Conservation (phyloP, 2,113 vertebrate species). For the Ahaetulla prasina region DNA sequence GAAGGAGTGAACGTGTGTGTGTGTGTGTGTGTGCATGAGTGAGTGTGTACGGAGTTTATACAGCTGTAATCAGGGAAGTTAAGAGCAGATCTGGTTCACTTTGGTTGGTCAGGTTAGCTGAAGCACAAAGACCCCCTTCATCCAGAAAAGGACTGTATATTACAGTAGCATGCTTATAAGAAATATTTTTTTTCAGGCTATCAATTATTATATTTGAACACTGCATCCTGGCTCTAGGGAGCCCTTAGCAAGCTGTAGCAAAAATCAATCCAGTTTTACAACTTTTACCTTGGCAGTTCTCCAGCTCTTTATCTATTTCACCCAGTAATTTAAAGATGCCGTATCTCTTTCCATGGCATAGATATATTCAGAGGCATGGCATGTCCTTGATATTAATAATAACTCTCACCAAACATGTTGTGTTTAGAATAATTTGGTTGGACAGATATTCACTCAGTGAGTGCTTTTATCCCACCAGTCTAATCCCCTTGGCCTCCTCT, state of each 20-base stretch:
- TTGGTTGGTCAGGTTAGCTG: slow-evolving; percentile 45
- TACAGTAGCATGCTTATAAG: slow-evolving; percentile 59
- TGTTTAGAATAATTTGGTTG: slow-evolving; percentile 11
- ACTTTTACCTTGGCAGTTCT: slow-evolving; percentile 71
- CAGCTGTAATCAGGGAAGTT: slow-evolving; percentile 68
- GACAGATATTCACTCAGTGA: neutral
- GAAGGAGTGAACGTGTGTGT: neutral
- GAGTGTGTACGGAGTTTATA: slow-evolving; percentile 47
- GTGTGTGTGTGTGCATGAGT: slow-evolving; percentile 23
- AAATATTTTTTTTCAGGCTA: slow-evolving; percentile 70
- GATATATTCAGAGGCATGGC: slow-evolving; percentile 38
- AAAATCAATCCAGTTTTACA: slow-evolving; percentile 80
- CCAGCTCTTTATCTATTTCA: slow-evolving; percentile 65
- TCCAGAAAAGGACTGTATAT: slow-evolving; percentile 37
- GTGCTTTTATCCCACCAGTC: no score
- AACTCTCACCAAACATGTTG: slow-evolving; percentile 20
- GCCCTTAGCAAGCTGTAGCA: slow-evolving; percentile 70
- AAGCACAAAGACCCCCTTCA: slow-evolving; percentile 65
- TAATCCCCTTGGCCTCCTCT: neutral
- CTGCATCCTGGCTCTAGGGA: slow-evolving; percentile 69
- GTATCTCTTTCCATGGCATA: slow-evolving; percentile 55
- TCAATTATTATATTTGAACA: slow-evolving; percentile 77
- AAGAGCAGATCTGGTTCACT: slow-evolving; percentile 68
- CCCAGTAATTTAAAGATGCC: slow-evolving; percentile 63
- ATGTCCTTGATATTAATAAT: slow-evolving; percentile 54